Base-by-base conservation (phyloP, 2,888 invertebrate genomes). In the Netelia virgata region DNA sequence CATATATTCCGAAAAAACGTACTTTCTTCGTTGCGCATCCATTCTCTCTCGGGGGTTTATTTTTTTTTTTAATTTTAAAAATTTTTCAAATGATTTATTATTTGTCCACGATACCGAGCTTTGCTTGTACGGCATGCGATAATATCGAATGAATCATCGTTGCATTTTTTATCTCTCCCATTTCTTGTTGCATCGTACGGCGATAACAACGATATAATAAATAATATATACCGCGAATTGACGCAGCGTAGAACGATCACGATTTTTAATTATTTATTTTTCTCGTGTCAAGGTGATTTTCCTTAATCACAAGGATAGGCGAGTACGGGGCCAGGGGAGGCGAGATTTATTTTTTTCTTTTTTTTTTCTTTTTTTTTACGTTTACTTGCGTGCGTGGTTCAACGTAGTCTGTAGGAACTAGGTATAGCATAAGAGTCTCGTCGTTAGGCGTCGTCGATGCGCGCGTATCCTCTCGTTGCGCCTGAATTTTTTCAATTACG, bases 1-100 rank as follows among this genome's bases (percentile, higher is more conserved):
- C 82, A 86, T 86, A 85, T 78, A 76, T 86, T 77, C 64, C 80
- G 77, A 82, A 80, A 84, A 76, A 69, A 85, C 86, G 86, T 87
- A 86, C 87, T 87, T 85, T 75, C 81, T 84, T 83, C 75, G 68
- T 82, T 82, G 73, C 55, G 68, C 73, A 68, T 72, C 14, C 41
- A 14, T 55, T 63, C 20, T 28, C 36, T 36, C 36, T 36, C 6
- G 36, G 8, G 36, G 6, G 6, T 1, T 55, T 81, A 55, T 16
- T 14, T 43, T 18, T 61, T 43, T 61, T 72, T 20, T 57, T 50
- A 10, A 1, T 47, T 53, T 66, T 53, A 41, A 43, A 63, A 59
- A 59, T 53, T 64, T 83, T 47, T 55, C 64, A 70, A 23, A 73
- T 73, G 61, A 59, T 68, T 77, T 69, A 72, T 66, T 72, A 72